Percentiles rank a stretch among this genome's conserved stretches.
These are phyloP conservation scores for Conomelus anceps DNA, from an alignment of 2,888 invertebrate genomes.

Conservation along the genomic window DNA sequence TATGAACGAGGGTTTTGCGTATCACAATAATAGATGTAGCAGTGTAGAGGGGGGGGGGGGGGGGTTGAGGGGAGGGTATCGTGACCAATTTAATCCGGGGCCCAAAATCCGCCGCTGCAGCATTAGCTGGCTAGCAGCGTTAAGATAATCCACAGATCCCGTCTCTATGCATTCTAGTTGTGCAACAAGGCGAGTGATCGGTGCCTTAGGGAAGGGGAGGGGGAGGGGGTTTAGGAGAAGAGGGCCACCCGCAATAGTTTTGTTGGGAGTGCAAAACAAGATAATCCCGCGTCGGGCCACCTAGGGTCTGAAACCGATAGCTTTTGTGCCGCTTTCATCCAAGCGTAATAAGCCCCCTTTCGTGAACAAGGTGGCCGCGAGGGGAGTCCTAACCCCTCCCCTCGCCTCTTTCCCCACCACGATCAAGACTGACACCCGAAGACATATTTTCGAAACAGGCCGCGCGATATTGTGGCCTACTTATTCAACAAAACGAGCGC, in stretches of 20 bases:
- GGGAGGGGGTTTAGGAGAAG: neutral
- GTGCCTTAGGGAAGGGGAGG: neutral
- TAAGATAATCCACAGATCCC: neutral
- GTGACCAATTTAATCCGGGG: neutral
- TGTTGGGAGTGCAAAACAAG: conserved; percentile 23
- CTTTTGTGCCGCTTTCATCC: conserved; percentile 11
- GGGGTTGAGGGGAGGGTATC: neutral
- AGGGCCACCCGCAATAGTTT: conserved; percentile 8
- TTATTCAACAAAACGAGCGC: neutral
- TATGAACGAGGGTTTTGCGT: neutral
- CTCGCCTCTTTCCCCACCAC: neutral
- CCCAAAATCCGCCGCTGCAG: neutral
- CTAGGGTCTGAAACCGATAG: conserved; percentile 21
- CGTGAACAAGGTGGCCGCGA: conserved; percentile 9
- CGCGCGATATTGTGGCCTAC: neutral
- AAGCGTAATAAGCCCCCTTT: conserved; percentile 5
- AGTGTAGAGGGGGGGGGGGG: neutral
- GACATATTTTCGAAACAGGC: neutral
- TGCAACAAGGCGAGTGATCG: neutral
- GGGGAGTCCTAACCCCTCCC: conserved; percentile 6
- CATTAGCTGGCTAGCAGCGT: neutral
- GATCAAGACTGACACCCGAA: neutral
- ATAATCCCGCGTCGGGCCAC: conserved; percentile 22
- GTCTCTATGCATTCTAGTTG: neutral
- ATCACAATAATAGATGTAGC: neutral